phyloP scores from a whole-genome alignment of 2,113 vertebrate species.

The Merops nubicus region DNA sequence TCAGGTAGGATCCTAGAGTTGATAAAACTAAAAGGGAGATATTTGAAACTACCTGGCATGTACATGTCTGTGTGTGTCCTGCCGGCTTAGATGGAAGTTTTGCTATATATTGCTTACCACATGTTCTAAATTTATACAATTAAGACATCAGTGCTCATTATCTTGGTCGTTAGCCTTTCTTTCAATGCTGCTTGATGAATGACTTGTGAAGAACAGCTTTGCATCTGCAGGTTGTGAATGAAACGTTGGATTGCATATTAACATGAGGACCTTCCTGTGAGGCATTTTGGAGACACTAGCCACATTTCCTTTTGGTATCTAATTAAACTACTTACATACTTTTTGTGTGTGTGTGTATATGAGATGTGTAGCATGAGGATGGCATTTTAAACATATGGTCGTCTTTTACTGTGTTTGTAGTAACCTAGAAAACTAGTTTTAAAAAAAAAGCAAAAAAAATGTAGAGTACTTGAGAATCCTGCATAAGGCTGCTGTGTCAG shows the following conservation, averaged over 20 bases:
- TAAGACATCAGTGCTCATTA: background rate
- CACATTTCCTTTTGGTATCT: background rate
- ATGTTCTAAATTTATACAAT: background rate
- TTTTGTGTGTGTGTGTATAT: fast-evolving
- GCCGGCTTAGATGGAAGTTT: background rate
- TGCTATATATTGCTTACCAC: background rate
- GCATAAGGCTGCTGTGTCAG: background rate
- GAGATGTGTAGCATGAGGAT: background rate
- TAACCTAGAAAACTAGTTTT: background rate
- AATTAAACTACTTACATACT: background rate
- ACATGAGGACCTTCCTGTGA: background rate
- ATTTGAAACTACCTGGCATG: fast-evolving
- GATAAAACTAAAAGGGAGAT: background rate
- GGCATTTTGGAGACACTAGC: background rate
- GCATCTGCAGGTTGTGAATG: background rate
- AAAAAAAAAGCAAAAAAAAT: background rate
- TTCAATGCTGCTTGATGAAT: background rate
- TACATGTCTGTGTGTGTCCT: background rate
- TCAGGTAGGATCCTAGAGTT: background rate
- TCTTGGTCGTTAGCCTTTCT: background rate
- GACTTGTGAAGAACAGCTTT: background rate
- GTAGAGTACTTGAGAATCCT: background rate
- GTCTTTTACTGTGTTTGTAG: background rate
- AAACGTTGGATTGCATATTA: background rate
- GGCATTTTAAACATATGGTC: background rate